Evolutionary conservation across 2,888 invertebrate genomes (phyloP).

Genomic region (Pterostichus madidus): DNA sequence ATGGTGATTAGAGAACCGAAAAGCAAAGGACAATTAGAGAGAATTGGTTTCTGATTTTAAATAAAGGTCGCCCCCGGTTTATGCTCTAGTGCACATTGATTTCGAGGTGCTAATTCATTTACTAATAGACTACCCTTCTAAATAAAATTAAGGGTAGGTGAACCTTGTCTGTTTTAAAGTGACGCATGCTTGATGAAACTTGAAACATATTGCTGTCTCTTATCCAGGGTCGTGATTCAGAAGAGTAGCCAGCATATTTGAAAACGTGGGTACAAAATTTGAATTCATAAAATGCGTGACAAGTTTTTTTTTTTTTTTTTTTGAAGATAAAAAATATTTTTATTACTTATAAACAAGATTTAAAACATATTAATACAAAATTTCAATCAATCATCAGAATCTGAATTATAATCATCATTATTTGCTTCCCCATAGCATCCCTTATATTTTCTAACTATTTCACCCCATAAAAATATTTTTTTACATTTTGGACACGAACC

Average conservation of each 20-base stretch:
- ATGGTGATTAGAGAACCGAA: constrained; percentile 54
- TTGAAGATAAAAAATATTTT: neutral
- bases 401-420: constrained; percentile 71
- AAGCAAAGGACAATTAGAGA: constrained; percentile 53
- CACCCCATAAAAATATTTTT: constrained; percentile 87
- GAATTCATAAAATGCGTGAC: too few species aligned
- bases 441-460: constrained; percentile 86
- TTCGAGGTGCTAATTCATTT: constrained; percentile 38
- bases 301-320: too few species aligned
- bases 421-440: constrained; percentile 78
- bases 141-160: neutral
- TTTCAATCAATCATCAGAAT: constrained; percentile 70
- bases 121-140: constrained; percentile 28
- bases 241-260: too few species aligned
- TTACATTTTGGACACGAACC: constrained; percentile 90
- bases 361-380: neutral
- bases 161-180: too few species aligned
- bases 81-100: constrained; percentile 18
- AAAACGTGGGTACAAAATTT: too few species aligned
- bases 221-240: too few species aligned
- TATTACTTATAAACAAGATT: neutral
- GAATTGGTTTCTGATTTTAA: constrained; percentile 54
- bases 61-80: constrained; percentile 15
- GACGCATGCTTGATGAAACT: neutral
- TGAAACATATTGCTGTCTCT: too few species aligned